Base-by-base conservation (phyloP, 1,140 invertebrate genomes). In the Meloidogyne chitwoodi region DNA sequence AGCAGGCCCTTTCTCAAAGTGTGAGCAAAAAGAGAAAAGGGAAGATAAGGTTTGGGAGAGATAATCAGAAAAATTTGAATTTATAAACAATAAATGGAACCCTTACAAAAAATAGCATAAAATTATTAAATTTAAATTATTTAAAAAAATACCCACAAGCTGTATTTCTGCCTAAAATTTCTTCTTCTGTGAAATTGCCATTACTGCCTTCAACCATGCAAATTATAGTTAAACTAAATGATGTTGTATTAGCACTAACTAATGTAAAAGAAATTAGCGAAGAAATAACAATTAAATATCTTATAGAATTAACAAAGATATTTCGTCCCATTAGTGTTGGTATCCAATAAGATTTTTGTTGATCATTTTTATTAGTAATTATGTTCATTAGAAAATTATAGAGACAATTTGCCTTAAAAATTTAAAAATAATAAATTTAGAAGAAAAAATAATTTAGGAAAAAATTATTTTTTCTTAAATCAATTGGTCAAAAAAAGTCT, bases 191-290 rank as follows among this genome's bases (percentile, higher is more conserved):
- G 6, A n/a, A n/a, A 56, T 56, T 31, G n/a, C 38, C 65, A 41
- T 67, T 67, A 41, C 65, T 41, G 4, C 29, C 65, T 22, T 67
- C 29, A n/a, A 31, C 38, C 65, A 67, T 67, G 10, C 65, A 67
- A 67, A 67, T 67, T 19, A 67, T 10, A n/a, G 65, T 41, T 41
- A 67, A 31, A 67, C 65, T 67, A 22, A 67, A 67, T n/a, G 65
- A 31, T 16, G 65, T 67, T 19, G 65, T 67, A 10, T 67, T 67
- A n/a, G 65, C 65, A 41, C 65, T 34, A 16, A 67, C 29, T 22
- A 67, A 41, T 0, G 65, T 67, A 41, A 67, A 67, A n/a, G 22
- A 67, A n/a, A 67, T 67, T 41, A 67, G n/a, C 0, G 65, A 31
- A n/a, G 29, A 67, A n/a, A 41, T 41, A 31, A 67, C 29, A 67